Base-by-base conservation (phyloP, 2,888 invertebrate species). In the Acronicta psi region DNA sequence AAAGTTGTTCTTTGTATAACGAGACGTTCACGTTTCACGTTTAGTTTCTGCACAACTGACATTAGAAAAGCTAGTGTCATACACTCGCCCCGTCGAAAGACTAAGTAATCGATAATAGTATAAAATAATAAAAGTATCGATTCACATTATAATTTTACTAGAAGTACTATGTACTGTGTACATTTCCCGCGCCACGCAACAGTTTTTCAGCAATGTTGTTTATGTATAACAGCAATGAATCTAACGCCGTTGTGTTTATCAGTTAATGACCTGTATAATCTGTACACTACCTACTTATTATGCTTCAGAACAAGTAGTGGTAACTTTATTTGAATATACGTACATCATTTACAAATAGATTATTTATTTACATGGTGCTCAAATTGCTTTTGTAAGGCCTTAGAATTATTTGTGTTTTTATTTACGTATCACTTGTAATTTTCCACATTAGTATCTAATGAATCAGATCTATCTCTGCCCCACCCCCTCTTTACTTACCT, bases 211-310 rank as follows among this genome's bases (percentile, higher is more conserved):
- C 16, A 0, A 13, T 29, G 16, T 17, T 43, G n/a, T 11, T 43
- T 17, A 13, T 17, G 29, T 17, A 13, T 17, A 16, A 29, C 25
- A 29, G 6, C 13, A 3, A 25, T 25, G 10, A 47, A 49, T 60
- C 51, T 29, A 16, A 20, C 38, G 25, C 41, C 42, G 36, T 11
- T 18, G 2, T 34, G 16, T 18, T 75, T 71, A 71, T 71, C 70
- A 71, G 70, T 71, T 60, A 56, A 59, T 60, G 68, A 60, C 76
- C 76, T 54, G n/a, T n/a, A n/a, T n/a, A n/a, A n/a, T n/a, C 51
- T 44, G 53, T 59, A 59, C 49, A 49, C 64, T 70, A 64, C 46
- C 64, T 70, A 64, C 46, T 70, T 64, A 47, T 57, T 71, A 49
- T 54, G 51, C 54, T 57, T 72, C 68, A 72, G 60, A n/a, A n/a